Base-by-base conservation (phyloP, 2,113 vertebrate species). In the Solenodon paradoxus region DNA sequence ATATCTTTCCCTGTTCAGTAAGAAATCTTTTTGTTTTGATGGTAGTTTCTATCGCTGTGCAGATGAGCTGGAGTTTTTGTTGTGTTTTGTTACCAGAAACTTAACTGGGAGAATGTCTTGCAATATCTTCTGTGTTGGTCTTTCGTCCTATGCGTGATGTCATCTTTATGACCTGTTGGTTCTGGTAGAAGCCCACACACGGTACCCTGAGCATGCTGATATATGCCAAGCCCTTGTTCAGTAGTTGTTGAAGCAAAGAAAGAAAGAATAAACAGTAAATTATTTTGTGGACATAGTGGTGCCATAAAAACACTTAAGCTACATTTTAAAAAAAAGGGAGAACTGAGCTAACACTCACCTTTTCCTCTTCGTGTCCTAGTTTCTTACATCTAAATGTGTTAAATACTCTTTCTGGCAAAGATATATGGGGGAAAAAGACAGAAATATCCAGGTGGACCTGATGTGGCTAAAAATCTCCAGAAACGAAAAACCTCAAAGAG, bases 361-460 rank as follows among this genome's bases (percentile, higher is more conserved):
- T 93, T 84, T 92, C 88, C 75, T n/a, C 28, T 84, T 51, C 35
- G 10, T 71, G 82, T 78, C 84, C 88, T 92, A 90, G 77, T 95
- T 95, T 91, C 93, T 81, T 82, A 71, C 40, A 82, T 78, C 40
- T 53, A 82, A 90, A 69, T 91, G 63, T 92, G 81, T 75, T 88
- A 90, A 92, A 82, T 93, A 90, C 83, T 94, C 90, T 95, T 97
- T 45, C 69, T 95, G 90, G 87, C 92, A 95, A 92, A 92, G 61
- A 10, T 63, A 53, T 92, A 92, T 84, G 64, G 57, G 9, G 15
- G 30, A 32, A 71, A 47, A 42, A 77, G n/a, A 53, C 51, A 74
- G 90, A 57, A 79, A n/a, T 49, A 77, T 96, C 89, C 96, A 85
- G 94, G 80, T 96, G 86, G 92, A 90, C 90, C 74, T 89, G 86